Percentiles rank a stretch among this genome's conserved stretches.
These are phyloP conservation scores for Mesoclemmys tuberculata DNA, from an alignment of 2,113 vertebrate species.

Conservation along the genomic window DNA sequence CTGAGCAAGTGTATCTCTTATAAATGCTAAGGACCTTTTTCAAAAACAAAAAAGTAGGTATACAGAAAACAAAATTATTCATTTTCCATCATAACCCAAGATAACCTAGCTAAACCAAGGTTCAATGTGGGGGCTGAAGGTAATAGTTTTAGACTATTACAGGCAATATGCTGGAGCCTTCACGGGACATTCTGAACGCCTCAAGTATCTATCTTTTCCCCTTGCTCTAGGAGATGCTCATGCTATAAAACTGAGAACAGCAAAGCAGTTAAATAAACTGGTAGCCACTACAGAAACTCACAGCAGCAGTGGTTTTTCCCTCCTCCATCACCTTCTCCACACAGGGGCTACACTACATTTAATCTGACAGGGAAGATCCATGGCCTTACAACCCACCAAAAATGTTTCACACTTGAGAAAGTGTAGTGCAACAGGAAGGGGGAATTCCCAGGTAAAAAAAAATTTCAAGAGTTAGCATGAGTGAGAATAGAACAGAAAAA, in stretches of 20 bases:
- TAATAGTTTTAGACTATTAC: not conserved
- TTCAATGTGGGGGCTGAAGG: not conserved
- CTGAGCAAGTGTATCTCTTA: constrained; percentile 14
- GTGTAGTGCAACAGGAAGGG: not conserved
- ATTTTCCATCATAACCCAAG: not conserved
- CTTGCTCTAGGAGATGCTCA: not conserved
- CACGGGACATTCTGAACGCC: not conserved
- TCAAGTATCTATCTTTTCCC: not conserved
- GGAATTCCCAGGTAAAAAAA: not conserved
- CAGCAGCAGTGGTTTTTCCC: not conserved
- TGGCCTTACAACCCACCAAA: not conserved
- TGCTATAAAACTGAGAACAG: constrained; percentile 7
- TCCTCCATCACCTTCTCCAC: not conserved
- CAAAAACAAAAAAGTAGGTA: not conserved
- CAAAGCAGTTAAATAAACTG: constrained; percentile 52
- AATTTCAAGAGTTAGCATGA: not conserved
- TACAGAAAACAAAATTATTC: constrained; percentile 42
- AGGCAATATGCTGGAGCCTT: not conserved
- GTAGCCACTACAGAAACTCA: constrained; percentile 19
- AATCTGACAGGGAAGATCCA: not conserved
- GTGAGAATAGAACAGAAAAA: not conserved
- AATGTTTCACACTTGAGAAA: not conserved
- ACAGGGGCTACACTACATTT: not conserved
- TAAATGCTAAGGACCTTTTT: not conserved
- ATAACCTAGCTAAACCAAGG: not conserved